phyloP scores from a whole-genome alignment of 2,113 vertebrate species.

The Apistogramma diplotaenia region DNA sequence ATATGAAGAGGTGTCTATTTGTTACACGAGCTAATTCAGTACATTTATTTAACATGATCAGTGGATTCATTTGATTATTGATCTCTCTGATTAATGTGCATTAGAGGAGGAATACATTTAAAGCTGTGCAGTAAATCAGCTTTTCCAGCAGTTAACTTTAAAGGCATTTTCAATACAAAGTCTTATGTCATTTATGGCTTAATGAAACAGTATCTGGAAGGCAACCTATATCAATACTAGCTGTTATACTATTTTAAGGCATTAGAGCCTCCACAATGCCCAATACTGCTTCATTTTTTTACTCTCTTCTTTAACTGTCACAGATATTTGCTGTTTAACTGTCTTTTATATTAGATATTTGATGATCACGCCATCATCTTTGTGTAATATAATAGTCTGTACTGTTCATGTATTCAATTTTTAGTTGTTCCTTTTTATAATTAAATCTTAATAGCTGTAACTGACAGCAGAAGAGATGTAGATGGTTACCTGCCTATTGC shows the following conservation, averaged over 20 bases:
- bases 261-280: not conserved
- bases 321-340: not conserved
- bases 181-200: slow-evolving; percentile 62
- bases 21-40: slow-evolving; percentile 16
- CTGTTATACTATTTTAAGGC: slow-evolving; percentile 17
- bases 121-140: slow-evolving; percentile 67
- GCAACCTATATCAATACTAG: slow-evolving; percentile 64
- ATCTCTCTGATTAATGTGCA: slow-evolving; percentile 66
- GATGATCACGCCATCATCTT: not conserved
- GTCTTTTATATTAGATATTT: not conserved
- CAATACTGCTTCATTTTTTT: not conserved
- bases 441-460: not conserved
- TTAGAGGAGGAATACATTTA: slow-evolving; percentile 67
- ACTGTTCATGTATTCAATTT: not conserved
- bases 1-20: slow-evolving; percentile 21
- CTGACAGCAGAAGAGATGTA: not conserved
- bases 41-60: slow-evolving; percentile 52
- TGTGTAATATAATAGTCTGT: not conserved
- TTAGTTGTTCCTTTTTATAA: not conserved
- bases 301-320: not conserved
- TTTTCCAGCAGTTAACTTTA: slow-evolving; percentile 70
- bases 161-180: slow-evolving; percentile 70
- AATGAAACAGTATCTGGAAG: slow-evolving; percentile 64
- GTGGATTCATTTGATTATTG: slow-evolving; percentile 68
- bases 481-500: not conserved